A percentile compares a stretch with the other conserved stretches of the same genome.
Evolutionary conservation across 2,113 vertebrate genomes (phyloP).

Genomic region (Choloepus hoffmanni): DNA sequence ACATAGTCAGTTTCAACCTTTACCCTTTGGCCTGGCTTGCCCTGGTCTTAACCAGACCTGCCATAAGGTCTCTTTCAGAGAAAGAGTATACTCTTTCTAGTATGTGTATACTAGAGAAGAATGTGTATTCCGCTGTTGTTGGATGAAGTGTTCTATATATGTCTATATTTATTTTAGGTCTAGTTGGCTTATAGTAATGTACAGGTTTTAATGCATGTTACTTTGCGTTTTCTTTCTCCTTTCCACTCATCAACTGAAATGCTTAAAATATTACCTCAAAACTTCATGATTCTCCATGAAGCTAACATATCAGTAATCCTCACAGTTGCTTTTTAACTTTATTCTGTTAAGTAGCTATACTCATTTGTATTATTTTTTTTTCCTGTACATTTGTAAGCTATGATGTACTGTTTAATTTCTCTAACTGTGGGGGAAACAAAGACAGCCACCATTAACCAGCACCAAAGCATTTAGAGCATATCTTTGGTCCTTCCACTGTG

Average conservation of each 20-base stretch:
- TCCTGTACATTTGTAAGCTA: neutral
- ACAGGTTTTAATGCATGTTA: slow-evolving; percentile 16
- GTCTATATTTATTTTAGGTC: no score
- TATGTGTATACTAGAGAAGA: no score
- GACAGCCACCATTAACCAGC: neutral
- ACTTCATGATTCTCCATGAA: neutral
- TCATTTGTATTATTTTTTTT: slow-evolving; percentile 3
- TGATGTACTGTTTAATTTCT: slow-evolving; percentile 1
- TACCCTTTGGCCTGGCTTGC: no score
- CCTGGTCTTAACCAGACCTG: no score
- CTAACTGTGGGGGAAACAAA: slow-evolving; percentile 3
- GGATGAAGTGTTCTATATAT: no score
- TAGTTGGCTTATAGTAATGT: no score
- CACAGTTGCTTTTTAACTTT: neutral
- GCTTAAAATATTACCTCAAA: neutral
- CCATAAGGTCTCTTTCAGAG: no score
- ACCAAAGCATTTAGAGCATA: neutral
- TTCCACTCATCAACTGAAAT: neutral
- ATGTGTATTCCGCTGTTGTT: no score
- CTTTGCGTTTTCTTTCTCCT: neutral
- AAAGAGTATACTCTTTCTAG: no score
- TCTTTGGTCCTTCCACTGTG: neutral
- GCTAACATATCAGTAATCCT: neutral
- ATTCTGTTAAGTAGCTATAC: neutral
- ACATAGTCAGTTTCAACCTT: no score